phyloP scores from a whole-genome alignment of 2,888 invertebrate genomes.

The Melitaea athalia region DNA sequence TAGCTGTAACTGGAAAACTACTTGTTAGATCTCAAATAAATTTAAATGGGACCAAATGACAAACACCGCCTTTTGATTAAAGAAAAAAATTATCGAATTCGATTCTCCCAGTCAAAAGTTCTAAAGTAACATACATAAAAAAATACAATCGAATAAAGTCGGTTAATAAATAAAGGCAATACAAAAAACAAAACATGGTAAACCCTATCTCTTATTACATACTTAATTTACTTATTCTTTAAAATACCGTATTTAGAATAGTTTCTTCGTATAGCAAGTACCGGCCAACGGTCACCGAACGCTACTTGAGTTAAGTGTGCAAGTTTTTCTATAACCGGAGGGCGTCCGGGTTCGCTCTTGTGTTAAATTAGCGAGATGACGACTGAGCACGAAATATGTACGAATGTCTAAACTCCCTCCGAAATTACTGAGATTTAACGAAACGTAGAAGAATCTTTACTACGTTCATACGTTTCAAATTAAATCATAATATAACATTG shows the following conservation, averaged over 20 bases:
- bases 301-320: constrained; percentile 76
- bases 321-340: constrained; percentile 74
- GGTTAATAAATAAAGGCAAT: too few species aligned
- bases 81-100: too few species aligned
- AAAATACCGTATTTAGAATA: constrained; percentile 23
- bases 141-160: too few species aligned
- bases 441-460: not conserved
- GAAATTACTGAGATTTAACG: constrained; percentile 11
- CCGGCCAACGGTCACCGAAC: constrained; percentile 59
- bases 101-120: too few species aligned
- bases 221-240: not conserved
- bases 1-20: too few species aligned
- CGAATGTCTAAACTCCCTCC: not conserved
- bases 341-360: constrained; percentile 57
- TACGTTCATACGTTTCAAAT: not conserved
- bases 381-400: constrained; percentile 28
- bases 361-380: constrained; percentile 69
- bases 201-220: not conserved
- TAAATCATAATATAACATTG: not conserved
- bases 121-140: too few species aligned
- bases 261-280: constrained; percentile 29
- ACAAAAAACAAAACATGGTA: too few species aligned
- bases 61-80: too few species aligned
- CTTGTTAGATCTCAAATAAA: too few species aligned
- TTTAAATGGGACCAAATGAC: too few species aligned